Percentiles rank a stretch among this genome's conserved stretches.
phyloP scores from a whole-genome alignment of 2,797 vertebrate species.

The Sitta carolinensis region DNA sequence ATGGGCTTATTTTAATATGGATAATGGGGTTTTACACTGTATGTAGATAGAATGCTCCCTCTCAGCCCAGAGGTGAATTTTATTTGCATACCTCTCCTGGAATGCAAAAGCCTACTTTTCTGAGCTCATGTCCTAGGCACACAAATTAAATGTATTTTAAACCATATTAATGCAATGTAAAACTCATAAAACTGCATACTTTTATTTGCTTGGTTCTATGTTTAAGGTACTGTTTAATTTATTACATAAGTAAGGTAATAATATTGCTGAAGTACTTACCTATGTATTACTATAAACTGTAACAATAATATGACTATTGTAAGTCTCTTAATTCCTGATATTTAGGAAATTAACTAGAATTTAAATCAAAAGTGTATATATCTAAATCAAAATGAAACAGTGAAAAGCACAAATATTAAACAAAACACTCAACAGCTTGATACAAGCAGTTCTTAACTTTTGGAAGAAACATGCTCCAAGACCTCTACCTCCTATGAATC shows the following conservation, averaged over 20 bases:
- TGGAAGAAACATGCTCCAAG: not conserved
- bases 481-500: not conserved
- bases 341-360: not conserved
- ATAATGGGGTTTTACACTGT: not conserved
- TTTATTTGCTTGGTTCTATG: not conserved
- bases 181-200: not conserved
- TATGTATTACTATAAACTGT: not conserved
- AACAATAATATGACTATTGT: not conserved
- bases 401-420: not conserved
- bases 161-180: not conserved
- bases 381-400: not conserved
- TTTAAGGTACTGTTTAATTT: not conserved
- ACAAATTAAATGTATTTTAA: not conserved
- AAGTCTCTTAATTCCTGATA: not conserved
- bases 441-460: not conserved
- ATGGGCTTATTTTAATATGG: not conserved
- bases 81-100: not conserved
- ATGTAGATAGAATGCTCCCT: rapidly evolving
- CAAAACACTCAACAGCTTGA: not conserved
- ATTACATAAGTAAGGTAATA: not conserved
- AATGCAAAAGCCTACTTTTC: not conserved
- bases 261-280: not conserved
- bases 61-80: not conserved
- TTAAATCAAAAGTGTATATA: not conserved
- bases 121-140: not conserved